Evolutionary conservation across 2,888 invertebrate genomes (phyloP).

Genomic region (Enoplolaimus lenunculus): DNA sequence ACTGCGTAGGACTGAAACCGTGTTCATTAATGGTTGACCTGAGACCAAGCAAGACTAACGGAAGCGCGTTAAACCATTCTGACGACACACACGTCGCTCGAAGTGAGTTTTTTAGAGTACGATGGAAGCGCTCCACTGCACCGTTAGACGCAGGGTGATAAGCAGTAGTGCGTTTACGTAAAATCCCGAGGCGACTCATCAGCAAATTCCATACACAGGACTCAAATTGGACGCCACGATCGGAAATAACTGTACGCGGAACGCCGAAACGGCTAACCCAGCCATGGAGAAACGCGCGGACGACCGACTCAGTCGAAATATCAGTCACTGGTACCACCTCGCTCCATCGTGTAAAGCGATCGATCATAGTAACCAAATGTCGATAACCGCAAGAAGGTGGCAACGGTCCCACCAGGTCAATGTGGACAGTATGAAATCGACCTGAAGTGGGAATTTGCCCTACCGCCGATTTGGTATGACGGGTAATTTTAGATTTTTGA

Average conservation of each 20-base stretch:
- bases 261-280: slow-evolving; percentile 8
- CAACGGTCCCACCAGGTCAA: slow-evolving; percentile 2
- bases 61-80: slow-evolving; percentile 1
- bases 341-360: slow-evolving; percentile 4
- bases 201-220: neutral
- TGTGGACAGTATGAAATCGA: neutral
- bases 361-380: neutral
- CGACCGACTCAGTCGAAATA: slow-evolving; percentile 7
- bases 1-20: neutral
- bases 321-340: slow-evolving; percentile 3
- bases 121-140: neutral
- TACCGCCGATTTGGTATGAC: slow-evolving; percentile 4
- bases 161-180: neutral
- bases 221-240: slow-evolving; percentile 8
- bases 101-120: slow-evolving; percentile 5
- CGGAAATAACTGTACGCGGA: neutral
- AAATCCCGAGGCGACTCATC: slow-evolving; percentile 1
- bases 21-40: neutral
- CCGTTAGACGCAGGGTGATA: slow-evolving; percentile 7
- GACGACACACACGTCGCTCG: neutral
- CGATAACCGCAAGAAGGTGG: slow-evolving; percentile 3
- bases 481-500: neutral
- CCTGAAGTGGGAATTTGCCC: neutral
- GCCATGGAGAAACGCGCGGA: neutral
- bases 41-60: neutral